Evolutionary conservation across 2,797 vertebrate species (phyloP).

Genomic region (Aplochiton taeniatus): DNA sequence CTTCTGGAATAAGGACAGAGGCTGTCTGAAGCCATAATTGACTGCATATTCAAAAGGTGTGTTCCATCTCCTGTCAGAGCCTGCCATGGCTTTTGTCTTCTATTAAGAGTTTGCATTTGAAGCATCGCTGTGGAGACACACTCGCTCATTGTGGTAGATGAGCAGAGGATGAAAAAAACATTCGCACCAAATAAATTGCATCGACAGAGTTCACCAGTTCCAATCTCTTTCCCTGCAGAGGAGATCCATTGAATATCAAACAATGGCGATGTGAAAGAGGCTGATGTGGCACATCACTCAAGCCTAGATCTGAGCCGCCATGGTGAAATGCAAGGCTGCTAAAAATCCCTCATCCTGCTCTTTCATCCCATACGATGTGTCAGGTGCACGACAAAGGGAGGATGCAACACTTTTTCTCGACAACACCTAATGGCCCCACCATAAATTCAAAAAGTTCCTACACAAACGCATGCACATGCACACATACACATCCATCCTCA

Average conservation of each 20-base stretch:
- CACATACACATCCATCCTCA: constrained; percentile 9
- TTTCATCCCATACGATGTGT: constrained; percentile 11
- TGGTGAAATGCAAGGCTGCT: background rate
- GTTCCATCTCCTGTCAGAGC: constrained; percentile 45
- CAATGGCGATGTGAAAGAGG: constrained; percentile 29
- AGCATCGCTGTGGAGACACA: constrained; percentile 14
- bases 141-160: background rate
- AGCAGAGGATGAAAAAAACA: background rate
- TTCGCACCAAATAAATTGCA: constrained; percentile 40
- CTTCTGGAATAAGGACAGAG: constrained; percentile 52
- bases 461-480: constrained; percentile 27
- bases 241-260: constrained; percentile 46
- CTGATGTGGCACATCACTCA: constrained; percentile 36
- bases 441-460: background rate
- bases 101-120: constrained; percentile 38
- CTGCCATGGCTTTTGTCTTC: constrained; percentile 41
- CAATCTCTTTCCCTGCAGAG: constrained; percentile 12
- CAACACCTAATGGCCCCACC: too few species aligned
- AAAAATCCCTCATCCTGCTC: constrained; percentile 21
- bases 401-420: background rate
- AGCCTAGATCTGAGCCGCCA: constrained; percentile 3
- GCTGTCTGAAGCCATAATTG: constrained; percentile 50
- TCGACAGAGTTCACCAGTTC: constrained; percentile 48
- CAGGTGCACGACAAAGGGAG: background rate
- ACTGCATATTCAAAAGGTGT: constrained; percentile 57